These are phyloP conservation scores for Pipistrellus kuhlii DNA, from an alignment of 2,797 vertebrate genomes.

Conservation along the genomic window DNA sequence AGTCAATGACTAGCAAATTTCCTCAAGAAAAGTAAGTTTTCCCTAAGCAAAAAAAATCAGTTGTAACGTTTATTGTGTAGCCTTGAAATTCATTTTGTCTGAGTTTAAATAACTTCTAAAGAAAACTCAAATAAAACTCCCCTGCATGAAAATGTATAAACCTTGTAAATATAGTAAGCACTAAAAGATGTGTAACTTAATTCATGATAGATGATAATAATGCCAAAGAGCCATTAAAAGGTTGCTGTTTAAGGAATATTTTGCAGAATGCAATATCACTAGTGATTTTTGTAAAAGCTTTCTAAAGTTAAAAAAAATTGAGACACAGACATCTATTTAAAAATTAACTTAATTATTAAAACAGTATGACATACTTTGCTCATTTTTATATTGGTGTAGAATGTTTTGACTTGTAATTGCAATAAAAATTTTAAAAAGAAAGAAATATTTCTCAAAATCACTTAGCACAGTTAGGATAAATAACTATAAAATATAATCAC, in stretches of 20 bases:
- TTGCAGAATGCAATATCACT: background rate
- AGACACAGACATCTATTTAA: background rate
- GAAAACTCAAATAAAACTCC: background rate
- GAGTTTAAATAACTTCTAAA: background rate
- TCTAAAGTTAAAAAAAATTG: background rate
- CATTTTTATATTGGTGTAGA: background rate
- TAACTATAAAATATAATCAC: background rate
- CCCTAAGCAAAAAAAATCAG: background rate
- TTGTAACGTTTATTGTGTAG: background rate
- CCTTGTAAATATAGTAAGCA: background rate
- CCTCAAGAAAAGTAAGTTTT: conserved; percentile 23
- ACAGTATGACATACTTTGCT: background rate
- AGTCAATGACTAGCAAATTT: background rate
- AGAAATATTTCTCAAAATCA: background rate
- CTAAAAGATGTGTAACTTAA: background rate
- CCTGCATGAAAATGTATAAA: background rate
- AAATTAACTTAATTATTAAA: background rate
- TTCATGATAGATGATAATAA: background rate
- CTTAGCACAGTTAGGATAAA: background rate
- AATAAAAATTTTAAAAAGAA: background rate
- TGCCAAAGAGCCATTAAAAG: background rate
- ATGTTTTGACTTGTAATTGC: background rate
- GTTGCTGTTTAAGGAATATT: background rate
- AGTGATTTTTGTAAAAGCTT: background rate
- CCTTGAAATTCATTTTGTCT: background rate